Percentiles rank a stretch among this genome's conserved stretches.
Conservation (phyloP, 1,140 invertebrate genomes). For the Calosoma granatense region DNA sequence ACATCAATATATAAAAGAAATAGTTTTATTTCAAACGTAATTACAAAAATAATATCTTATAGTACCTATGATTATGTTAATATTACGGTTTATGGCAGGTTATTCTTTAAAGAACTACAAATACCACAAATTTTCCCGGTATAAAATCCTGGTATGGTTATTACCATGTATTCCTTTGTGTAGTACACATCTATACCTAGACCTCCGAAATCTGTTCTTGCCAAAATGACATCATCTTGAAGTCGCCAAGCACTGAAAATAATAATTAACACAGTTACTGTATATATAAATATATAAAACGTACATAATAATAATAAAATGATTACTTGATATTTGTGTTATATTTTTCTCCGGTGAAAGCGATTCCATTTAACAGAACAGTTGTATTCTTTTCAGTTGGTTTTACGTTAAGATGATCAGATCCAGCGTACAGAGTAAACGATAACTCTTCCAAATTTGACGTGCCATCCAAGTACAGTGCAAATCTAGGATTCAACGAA, state of each 20-base stretch:
- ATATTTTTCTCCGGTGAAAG: background rate
- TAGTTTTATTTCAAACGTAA: background rate
- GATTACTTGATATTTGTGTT: background rate
- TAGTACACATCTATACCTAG: background rate
- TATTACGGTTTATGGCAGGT: background rate
- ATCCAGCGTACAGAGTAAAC: background rate
- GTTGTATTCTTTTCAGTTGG: constrained; percentile 1
- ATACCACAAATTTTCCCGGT: constrained; percentile 13
- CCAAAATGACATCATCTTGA: background rate
- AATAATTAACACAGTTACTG: background rate
- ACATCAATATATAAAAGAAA: background rate
- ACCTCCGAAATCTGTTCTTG: background rate
- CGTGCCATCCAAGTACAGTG: constrained; percentile 22
- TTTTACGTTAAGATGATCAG: background rate
- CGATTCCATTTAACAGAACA: constrained; percentile 15
- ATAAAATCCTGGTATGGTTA: constrained; percentile 6
- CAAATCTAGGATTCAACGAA: constrained; percentile 20
- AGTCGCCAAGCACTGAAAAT: background rate
- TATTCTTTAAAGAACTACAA: constrained; percentile 13
- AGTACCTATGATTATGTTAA: background rate
- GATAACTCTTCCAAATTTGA: constrained; percentile 11
- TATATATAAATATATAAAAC: background rate
- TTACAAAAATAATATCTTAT: background rate
- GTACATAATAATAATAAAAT: background rate
- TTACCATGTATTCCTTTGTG: background rate